Conservation (phyloP, 2,113 vertebrate genomes). For the Sprattus sprattus region DNA sequence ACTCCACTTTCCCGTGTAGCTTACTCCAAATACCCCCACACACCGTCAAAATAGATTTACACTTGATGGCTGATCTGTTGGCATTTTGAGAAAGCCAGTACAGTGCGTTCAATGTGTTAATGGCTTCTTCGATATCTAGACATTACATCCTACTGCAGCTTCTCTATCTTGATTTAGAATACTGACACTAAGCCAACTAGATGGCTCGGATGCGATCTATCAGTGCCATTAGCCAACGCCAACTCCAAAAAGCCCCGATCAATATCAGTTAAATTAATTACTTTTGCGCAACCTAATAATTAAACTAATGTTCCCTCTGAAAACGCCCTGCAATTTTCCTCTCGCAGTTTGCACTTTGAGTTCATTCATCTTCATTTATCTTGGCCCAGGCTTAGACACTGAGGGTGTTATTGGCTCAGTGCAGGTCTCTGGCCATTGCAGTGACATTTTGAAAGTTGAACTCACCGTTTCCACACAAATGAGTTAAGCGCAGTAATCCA, state of each 20-base stretch:
- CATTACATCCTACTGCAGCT: neutral
- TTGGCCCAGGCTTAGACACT: neutral
- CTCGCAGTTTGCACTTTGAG: neutral
- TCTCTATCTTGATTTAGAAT: neutral
- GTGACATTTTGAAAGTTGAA: neutral
- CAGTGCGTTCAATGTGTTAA: neutral
- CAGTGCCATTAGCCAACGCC: neutral
- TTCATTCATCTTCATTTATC: neutral
- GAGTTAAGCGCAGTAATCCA: neutral
- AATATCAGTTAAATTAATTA: conserved; percentile 9
- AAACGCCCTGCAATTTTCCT: neutral
- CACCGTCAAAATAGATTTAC: neutral
- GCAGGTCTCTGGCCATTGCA: neutral
- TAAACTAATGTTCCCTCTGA: neutral
- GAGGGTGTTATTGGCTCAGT: neutral
- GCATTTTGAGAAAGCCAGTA: neutral
- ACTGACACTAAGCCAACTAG: neutral
- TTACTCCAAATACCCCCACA: neutral
- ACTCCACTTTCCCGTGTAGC: neutral
- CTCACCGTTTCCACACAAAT: neutral
- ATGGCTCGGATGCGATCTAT: neutral
- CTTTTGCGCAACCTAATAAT: neutral
- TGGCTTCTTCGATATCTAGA: neutral
- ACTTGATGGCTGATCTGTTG: neutral
- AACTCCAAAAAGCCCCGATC: conserved; percentile 13